phyloP scores from a whole-genome alignment of 2,797 vertebrate genomes.

The Spondyliosoma cantharus region DNA sequence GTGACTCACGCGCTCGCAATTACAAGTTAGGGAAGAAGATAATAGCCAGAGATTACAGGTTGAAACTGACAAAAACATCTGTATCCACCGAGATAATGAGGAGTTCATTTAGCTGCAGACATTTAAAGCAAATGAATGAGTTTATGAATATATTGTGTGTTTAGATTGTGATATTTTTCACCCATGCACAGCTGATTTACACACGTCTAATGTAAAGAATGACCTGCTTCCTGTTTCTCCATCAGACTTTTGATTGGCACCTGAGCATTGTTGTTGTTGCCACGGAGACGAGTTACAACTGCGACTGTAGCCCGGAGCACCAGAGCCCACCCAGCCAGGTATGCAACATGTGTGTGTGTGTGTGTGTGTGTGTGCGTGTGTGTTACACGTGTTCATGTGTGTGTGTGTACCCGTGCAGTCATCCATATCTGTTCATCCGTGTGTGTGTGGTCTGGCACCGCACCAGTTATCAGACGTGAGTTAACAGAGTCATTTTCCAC shows the following conservation, averaged over 20 bases:
- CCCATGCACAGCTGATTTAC: neutral
- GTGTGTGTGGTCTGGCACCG: slow-evolving; percentile 84
- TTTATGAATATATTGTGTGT: no score
- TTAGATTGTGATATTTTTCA: no score
- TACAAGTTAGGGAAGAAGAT: slow-evolving; percentile 41
- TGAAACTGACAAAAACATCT: slow-evolving; percentile 38
- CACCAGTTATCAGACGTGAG: slow-evolving; percentile 77
- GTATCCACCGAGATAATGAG: slow-evolving; percentile 35
- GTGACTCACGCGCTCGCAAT: slow-evolving; percentile 57
- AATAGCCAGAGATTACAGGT: slow-evolving; percentile 50
- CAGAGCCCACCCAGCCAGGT: slow-evolving; percentile 76
- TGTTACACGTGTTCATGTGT: slow-evolving; percentile 22
- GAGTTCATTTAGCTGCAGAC: slow-evolving; percentile 34
- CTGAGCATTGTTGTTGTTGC: slow-evolving; percentile 35
- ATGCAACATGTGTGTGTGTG: slow-evolving; percentile 31
- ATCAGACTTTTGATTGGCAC: slow-evolving; percentile 39
- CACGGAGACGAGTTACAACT: slow-evolving; percentile 38
- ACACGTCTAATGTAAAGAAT: neutral
- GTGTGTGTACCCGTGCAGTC: slow-evolving; percentile 39
- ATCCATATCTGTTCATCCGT: slow-evolving; percentile 63
- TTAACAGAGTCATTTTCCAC: slow-evolving; percentile 66
- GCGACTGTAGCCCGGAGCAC: slow-evolving; percentile 51
- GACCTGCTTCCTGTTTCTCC: no score
- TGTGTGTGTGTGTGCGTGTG: slow-evolving; percentile 19
- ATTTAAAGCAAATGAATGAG: neutral